Conservation (phyloP, 2,888 invertebrate genomes). For the Eueremaeus valkanovi region DNA sequence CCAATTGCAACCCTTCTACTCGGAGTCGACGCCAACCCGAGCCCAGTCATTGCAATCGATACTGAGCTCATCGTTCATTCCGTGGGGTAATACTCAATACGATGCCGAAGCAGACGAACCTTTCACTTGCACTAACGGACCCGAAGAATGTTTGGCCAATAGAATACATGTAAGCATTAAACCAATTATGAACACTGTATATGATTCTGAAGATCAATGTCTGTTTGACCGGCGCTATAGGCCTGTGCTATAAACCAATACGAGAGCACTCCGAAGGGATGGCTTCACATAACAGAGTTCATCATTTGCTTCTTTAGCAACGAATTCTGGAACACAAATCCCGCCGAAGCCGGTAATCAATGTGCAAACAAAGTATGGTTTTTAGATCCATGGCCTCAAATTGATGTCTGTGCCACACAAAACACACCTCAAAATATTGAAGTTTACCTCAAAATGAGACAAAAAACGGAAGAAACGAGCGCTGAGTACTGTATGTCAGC, state of each 20-base stretch:
- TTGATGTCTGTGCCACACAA: conserved; percentile 22
- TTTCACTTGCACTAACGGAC: background rate
- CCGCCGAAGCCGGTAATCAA: conserved; percentile 13
- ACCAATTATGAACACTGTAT: background rate
- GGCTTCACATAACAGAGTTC: conserved; percentile 29
- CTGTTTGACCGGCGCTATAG: background rate
- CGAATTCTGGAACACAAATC: background rate
- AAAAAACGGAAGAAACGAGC: background rate
- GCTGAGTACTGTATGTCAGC: conserved; percentile 25
- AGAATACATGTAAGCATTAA: background rate
- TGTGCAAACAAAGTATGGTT: conserved; percentile 32
- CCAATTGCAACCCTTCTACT: conserved; percentile 27
- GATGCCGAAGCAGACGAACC: background rate
- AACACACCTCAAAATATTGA: background rate
- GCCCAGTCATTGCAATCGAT: background rate
- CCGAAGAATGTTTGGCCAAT: conserved; percentile 1
- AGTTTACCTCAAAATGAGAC: conserved; percentile 25
- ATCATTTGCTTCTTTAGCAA: conserved; percentile 37
- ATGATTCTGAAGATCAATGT: background rate
- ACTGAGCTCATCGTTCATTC: conserved; percentile 5
- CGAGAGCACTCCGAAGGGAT: background rate
- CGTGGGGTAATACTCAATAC: conserved; percentile 36
- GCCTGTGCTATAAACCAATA: conserved; percentile 37
- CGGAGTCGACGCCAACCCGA: background rate
- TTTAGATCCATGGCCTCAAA: conserved; percentile 35